Evolutionary conservation across 2,113 vertebrate genomes (phyloP).

Genomic region (Rostratula benghalensis): DNA sequence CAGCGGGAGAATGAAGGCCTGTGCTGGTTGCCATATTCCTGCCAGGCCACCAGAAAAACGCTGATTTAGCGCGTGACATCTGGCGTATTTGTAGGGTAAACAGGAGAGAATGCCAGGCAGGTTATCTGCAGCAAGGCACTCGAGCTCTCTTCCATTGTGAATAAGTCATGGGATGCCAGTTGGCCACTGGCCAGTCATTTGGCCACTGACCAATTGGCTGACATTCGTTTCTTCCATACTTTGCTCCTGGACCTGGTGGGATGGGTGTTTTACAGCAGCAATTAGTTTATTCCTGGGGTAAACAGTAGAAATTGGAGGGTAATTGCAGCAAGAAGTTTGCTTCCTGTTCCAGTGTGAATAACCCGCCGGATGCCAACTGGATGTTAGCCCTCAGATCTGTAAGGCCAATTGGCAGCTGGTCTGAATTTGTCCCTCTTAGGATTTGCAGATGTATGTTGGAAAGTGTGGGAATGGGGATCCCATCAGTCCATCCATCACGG

Average conservation of each 20-base stretch:
- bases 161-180: conserved; percentile 14
- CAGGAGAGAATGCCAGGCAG: not conserved
- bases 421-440: conserved; percentile 46
- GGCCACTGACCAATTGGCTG: conserved; percentile 57
- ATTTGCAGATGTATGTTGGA: conserved; percentile 23
- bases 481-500: not conserved
- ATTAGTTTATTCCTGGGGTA: conserved; percentile 69
- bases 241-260: conserved; percentile 46
- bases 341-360: conserved; percentile 57
- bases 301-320: conserved; percentile 65
- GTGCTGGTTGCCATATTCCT: not conserved
- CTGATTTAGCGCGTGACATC: not conserved
- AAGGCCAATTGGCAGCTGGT: conserved; percentile 44
- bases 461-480: not conserved
- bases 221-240: conserved; percentile 15
- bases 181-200: conserved; percentile 46
- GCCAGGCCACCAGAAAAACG: not conserved
- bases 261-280: conserved; percentile 61
- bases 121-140: conserved; percentile 13
- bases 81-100: not conserved
- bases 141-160: not conserved
- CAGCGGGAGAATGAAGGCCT: not conserved
- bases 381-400: conserved; percentile 25
- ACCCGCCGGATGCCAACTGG: conserved; percentile 55
- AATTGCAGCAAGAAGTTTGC: conserved; percentile 62